Conservation (phyloP, 2,113 vertebrate species). For the Parus major region DNA sequence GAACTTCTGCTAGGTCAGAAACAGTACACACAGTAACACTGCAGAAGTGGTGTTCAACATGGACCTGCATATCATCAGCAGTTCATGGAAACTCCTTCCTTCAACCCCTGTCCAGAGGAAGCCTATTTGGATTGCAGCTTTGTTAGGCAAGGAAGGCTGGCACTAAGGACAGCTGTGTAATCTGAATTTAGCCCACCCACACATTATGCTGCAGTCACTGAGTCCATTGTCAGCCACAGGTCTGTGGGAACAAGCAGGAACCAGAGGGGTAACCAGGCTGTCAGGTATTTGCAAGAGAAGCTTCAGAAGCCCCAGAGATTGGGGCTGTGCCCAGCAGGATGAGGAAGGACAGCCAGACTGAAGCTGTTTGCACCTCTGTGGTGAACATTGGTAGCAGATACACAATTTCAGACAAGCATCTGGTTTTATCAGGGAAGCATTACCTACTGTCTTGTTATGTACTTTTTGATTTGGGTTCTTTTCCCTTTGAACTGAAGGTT, state of each 20-base stretch:
- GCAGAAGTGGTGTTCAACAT: not conserved
- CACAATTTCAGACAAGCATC: not conserved
- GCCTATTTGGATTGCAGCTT: not conserved
- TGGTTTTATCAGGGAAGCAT: not conserved
- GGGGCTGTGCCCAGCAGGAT: not conserved
- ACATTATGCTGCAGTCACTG: accelerated
- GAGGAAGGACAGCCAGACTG: not conserved
- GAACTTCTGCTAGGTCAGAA: not conserved
- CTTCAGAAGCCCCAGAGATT: not conserved
- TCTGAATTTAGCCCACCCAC: not conserved
- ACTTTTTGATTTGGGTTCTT: too few relatives aligned
- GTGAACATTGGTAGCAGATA: not conserved
- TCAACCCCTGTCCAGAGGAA: not conserved
- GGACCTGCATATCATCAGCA: not conserved
- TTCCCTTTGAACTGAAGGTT: too few relatives aligned
- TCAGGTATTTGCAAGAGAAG: not conserved
- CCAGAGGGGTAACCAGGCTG: not conserved
- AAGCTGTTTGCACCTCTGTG: not conserved
- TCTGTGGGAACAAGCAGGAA: not conserved
- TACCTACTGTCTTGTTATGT: too few relatives aligned
- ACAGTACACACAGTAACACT: accelerated
- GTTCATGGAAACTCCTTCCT: not conserved
- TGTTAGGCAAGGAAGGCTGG: not conserved
- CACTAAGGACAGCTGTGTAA: accelerated
- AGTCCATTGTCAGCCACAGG: accelerated